These are phyloP conservation scores for Pseudoatta argentina DNA, from an alignment of 1,140 invertebrate genomes.

Conservation along the genomic window DNA sequence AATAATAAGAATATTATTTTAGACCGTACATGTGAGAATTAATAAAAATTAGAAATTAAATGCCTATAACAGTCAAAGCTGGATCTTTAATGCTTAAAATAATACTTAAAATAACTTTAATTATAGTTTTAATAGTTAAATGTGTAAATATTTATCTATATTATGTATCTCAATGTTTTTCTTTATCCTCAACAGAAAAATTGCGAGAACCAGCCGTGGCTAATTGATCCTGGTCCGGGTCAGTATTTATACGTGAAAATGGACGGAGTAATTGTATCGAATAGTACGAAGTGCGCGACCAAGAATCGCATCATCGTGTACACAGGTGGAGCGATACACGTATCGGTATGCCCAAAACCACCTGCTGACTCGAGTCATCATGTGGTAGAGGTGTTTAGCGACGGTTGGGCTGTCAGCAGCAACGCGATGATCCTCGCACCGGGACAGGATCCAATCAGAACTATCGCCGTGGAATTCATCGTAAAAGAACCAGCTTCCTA, in stretches of 20 bases:
- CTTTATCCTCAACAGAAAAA: constrained; percentile 87
- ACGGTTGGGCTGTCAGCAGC: constrained; percentile 91
- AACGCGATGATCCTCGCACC: constrained; percentile 87
- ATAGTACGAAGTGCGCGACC: constrained; percentile 88
- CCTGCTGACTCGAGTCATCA: constrained; percentile 87
- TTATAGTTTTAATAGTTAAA: not conserved
- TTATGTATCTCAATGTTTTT: not conserved
- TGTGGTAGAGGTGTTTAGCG: constrained; percentile 93
- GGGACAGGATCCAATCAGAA: constrained; percentile 88
- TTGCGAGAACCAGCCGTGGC: constrained; percentile 92
- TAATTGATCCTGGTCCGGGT: constrained; percentile 91
- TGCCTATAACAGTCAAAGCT: no score
- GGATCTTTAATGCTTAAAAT: no score
- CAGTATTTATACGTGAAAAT: constrained; percentile 91
- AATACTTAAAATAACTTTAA: not conserved
- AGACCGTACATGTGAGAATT: no score
- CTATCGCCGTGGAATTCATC: constrained; percentile 92
- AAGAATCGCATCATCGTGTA: constrained; percentile 91
- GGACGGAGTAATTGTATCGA: constrained; percentile 88
- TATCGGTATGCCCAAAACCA: constrained; percentile 91
- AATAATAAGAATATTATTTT: no score
- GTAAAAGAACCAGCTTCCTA: constrained; percentile 91
- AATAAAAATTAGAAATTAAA: no score
- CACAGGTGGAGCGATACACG: constrained; percentile 88
- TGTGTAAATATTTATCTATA: not conserved